Conservation (phyloP, 2,888 invertebrate species). For the Aporophyla lueneburgensis region DNA sequence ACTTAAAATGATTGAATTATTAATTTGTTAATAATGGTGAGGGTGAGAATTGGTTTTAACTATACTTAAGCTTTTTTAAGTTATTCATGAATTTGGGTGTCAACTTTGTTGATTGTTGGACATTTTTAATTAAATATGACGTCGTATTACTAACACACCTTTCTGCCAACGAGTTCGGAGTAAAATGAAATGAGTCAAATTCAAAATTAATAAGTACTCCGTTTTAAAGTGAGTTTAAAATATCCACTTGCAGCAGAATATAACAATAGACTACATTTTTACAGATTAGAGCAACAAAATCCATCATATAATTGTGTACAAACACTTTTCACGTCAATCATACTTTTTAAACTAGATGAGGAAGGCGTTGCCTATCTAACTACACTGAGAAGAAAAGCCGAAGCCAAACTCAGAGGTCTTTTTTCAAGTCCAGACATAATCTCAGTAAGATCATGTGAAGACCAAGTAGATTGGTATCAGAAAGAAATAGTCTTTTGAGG, state of each 20-base stretch:
- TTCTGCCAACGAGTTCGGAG: background rate
- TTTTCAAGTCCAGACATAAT: too few species aligned
- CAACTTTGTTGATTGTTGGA: background rate
- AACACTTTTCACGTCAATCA: too few species aligned
- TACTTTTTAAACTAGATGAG: too few species aligned
- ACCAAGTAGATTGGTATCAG: too few species aligned
- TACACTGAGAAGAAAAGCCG: too few species aligned
- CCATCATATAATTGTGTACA: background rate
- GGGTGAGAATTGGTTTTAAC: background rate
- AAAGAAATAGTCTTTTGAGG: too few species aligned
- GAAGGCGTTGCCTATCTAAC: too few species aligned
- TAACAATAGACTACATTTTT: background rate
- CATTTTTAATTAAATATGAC: background rate
- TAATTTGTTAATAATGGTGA: constrained; percentile 9
- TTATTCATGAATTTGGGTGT: constrained; percentile 12
- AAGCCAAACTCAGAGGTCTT: too few species aligned
- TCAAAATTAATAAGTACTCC: background rate
- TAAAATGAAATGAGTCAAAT: background rate
- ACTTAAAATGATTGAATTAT: constrained; percentile 39
- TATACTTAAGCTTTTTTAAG: background rate
- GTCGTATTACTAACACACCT: background rate
- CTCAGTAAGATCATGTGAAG: too few species aligned
- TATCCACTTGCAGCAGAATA: background rate
- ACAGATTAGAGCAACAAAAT: background rate
- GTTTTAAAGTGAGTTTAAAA: background rate